Conservation (phyloP, 1,140 invertebrate species). For the Chrysomallon squamiferum region DNA sequence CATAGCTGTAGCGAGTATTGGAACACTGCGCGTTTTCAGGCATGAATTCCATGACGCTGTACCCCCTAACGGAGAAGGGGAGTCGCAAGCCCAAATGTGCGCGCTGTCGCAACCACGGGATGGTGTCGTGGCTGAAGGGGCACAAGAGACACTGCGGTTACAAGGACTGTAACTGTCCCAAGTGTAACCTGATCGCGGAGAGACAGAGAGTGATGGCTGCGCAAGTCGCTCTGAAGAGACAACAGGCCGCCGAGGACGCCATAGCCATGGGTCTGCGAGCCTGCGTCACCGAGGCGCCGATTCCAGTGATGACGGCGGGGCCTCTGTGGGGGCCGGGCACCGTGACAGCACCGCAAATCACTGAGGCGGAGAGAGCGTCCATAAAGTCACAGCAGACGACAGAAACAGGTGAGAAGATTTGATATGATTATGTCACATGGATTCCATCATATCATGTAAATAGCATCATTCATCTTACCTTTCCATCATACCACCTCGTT, state of each 20-base stretch:
- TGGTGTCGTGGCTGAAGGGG: conserved; percentile 83
- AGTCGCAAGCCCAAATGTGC: conserved; percentile 67
- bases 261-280: conserved; percentile 91
- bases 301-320: conserved; percentile 85
- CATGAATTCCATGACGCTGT: conserved; percentile 48
- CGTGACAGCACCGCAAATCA: conserved; percentile 42
- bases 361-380: not conserved
- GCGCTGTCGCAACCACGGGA: conserved; percentile 80
- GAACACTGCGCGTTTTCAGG: not conserved
- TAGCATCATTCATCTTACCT: too few relatives aligned
- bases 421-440: too few relatives aligned
- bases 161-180: conserved; percentile 80
- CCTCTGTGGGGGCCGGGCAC: conserved; percentile 77
- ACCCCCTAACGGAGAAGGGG: conserved; percentile 60
- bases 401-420: too few relatives aligned
- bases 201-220: conserved; percentile 64
- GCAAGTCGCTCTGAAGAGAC: conserved; percentile 94
- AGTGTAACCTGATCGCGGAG: conserved; percentile 79
- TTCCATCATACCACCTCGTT: too few relatives aligned
- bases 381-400: too few relatives aligned
- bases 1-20: not conserved
- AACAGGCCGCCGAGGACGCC: conserved; percentile 96
- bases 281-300: conserved; percentile 82
- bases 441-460: too few relatives aligned
- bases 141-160: conserved; percentile 90